Conservation (phyloP, 2,113 vertebrate species). For the Oncorhynchus nerka region DNA sequence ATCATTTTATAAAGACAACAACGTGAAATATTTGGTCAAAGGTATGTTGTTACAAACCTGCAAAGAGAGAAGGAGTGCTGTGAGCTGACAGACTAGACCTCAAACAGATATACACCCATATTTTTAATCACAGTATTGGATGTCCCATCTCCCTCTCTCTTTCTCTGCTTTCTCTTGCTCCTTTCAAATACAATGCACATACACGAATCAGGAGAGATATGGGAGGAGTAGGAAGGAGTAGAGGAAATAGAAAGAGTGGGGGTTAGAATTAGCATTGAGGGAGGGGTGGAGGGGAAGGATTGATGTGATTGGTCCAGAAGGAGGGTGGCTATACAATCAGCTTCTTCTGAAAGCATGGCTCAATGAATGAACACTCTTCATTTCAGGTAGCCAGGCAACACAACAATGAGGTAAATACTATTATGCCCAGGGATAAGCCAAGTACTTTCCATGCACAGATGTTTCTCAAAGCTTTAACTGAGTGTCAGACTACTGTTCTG, state of each 20-base stretch:
- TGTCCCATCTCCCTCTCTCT: neutral
- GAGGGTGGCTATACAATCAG: neutral
- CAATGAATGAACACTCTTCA: neutral
- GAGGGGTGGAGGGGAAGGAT: neutral
- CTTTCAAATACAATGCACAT: neutral
- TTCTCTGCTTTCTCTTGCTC: neutral
- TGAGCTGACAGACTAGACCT: neutral
- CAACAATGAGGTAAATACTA: neutral
- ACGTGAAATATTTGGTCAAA: neutral
- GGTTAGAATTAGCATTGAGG: neutral
- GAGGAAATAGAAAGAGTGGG: neutral
- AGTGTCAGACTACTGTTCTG: neutral
- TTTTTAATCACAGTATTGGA: neutral
- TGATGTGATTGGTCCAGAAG: neutral
- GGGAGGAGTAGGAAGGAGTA: too few relatives aligned
- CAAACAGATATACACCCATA: neutral
- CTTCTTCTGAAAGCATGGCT: neutral
- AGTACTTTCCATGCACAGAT: neutral
- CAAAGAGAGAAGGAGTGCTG: neutral
- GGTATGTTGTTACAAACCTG: constrained; percentile 8
- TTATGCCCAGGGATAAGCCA: neutral
- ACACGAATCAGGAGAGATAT: neutral
- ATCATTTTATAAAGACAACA: neutral
- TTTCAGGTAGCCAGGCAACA: neutral
- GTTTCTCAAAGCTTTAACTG: neutral